Conservation (phyloP, 2,797 vertebrate genomes). For the Enteromius mattozi region DNA sequence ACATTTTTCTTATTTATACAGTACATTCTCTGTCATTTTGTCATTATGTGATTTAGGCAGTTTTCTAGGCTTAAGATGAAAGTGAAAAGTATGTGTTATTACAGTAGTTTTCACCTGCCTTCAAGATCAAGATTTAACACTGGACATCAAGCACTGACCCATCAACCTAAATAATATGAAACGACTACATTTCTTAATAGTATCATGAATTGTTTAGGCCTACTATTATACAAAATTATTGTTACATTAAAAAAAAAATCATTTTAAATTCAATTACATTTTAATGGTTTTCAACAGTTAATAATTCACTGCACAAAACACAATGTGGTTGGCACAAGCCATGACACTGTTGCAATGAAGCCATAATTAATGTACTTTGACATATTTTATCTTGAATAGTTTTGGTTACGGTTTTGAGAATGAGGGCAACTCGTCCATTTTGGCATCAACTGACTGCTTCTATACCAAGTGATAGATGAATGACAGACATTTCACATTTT, state of each 20-base stretch:
- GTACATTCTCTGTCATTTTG: neutral
- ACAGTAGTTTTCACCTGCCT: neutral
- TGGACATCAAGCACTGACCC: neutral
- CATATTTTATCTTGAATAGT: neutral
- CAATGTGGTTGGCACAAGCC: neutral
- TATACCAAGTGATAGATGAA: neutral
- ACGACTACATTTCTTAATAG: neutral
- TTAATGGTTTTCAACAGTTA: neutral
- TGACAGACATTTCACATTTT: neutral
- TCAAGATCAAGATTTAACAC: neutral
- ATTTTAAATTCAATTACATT: neutral
- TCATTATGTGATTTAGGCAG: neutral
- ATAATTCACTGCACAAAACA: neutral
- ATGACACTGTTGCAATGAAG: neutral
- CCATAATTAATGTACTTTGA: neutral
- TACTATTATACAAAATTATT: neutral
- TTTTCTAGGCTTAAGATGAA: neutral
- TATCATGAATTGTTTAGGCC: neutral
- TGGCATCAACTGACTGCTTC: neutral
- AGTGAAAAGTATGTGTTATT: neutral
- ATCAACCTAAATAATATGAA: neutral
- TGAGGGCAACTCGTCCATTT: neutral
- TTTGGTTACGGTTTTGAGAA: neutral
- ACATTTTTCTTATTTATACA: neutral
- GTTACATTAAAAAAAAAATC: neutral